Conservation (phyloP, 2,797 vertebrate genomes). For the Xyrichtys novacula region DNA sequence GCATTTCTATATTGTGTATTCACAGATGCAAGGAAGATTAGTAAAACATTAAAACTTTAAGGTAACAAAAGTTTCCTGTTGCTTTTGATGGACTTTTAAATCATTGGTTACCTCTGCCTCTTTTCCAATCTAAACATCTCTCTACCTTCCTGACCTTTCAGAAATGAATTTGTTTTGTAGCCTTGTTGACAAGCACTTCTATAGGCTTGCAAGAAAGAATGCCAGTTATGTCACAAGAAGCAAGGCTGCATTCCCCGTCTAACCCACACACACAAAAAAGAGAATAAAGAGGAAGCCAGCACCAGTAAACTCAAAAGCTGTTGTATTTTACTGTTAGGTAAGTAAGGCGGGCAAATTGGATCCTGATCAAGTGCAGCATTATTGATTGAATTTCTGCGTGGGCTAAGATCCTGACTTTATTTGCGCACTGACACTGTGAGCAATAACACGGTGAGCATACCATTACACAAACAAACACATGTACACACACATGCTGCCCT, state of each 20-base stretch:
- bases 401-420: conserved; percentile 73
- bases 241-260: conserved; percentile 61
- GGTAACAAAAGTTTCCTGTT: conserved; percentile 24
- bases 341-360: conserved; percentile 76
- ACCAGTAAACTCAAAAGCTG: conserved; percentile 64
- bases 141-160: conserved; percentile 65
- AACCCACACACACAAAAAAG: conserved; percentile 31
- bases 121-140: conserved; percentile 47
- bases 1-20: conserved; percentile 14
- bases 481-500: conserved; percentile 45
- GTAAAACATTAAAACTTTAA: conserved; percentile 24
- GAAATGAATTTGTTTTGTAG: conserved; percentile 68
- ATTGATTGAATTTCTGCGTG: conserved; percentile 79
- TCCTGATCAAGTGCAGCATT: conserved; percentile 72
- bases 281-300: conserved; percentile 53
- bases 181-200: conserved; percentile 64
- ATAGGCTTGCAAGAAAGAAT: conserved; percentile 40
- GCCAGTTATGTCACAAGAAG: conserved; percentile 54
- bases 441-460: conserved; percentile 49
- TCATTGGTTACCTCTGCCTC: conserved; percentile 29
- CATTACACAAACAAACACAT: conserved; percentile 69
- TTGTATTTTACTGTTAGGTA: conserved; percentile 72
- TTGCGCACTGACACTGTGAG: conserved; percentile 71
- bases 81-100: conserved; percentile 31
- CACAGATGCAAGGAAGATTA: background rate